Evolutionary conservation across 2,888 invertebrate species (phyloP).

Genomic region (Aleiodes alternator): DNA sequence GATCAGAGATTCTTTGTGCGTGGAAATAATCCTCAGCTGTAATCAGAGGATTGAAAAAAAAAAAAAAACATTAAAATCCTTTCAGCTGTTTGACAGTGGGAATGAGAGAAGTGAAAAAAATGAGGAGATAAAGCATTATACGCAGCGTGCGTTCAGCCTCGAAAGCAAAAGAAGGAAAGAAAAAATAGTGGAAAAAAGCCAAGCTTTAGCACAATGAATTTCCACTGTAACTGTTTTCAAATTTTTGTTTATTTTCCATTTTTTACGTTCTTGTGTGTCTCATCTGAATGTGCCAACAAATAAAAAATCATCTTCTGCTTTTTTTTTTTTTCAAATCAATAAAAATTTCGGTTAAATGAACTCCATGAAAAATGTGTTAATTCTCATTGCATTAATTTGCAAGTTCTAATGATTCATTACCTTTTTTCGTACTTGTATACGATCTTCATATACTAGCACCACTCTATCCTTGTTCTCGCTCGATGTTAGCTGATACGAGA

Average conservation of each 20-base stretch:
- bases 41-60: too few relatives aligned
- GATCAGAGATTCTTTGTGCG: too few relatives aligned
- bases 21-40: too few relatives aligned
- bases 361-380: neutral
- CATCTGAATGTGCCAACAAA: neutral
- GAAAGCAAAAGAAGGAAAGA: neutral
- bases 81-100: neutral
- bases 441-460: constrained; percentile 77
- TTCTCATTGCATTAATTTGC: constrained; percentile 35
- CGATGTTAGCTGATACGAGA: constrained; percentile 75
- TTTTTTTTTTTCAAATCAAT: neutral
- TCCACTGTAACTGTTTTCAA: too few relatives aligned
- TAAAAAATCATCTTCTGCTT: constrained; percentile 2
- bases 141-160: constrained; percentile 23
- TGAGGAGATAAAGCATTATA: constrained; percentile 5
- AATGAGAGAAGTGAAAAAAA: neutral
- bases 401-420: constrained; percentile 69
- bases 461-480: constrained; percentile 77
- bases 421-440: constrained; percentile 77
- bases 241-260: too few relatives aligned
- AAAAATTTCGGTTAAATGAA: neutral
- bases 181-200: constrained; percentile 19
- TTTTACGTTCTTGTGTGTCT: too few relatives aligned
- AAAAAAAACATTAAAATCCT: constrained; percentile 3
- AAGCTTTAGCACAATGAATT: constrained; percentile 17